Percentiles rank a stretch among this genome's conserved stretches.
These are phyloP conservation scores for Gasterosteus aculeatus DNA, from an alignment of 2,113 vertebrate species.

Conservation along the genomic window DNA sequence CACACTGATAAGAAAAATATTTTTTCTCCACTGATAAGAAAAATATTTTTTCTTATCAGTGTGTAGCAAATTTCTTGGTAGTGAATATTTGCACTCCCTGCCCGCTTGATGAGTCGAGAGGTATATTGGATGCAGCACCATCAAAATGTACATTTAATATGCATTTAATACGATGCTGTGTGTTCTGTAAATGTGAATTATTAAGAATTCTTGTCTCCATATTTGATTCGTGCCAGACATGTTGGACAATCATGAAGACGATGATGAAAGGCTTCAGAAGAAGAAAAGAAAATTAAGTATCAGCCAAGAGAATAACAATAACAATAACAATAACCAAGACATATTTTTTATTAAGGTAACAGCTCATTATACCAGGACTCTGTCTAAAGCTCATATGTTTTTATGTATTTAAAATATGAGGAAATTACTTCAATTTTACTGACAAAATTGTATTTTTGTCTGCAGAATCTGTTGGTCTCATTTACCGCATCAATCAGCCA, in stretches of 20 bases:
- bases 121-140: neutral
- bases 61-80: neutral
- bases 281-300: slow-evolving; percentile 91
- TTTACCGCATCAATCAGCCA: slow-evolving; percentile 93
- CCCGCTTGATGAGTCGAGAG: neutral
- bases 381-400: neutral
- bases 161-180: neutral
- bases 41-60: neutral
- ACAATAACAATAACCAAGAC: slow-evolving; percentile 90
- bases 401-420: neutral
- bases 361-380: neutral
- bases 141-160: neutral
- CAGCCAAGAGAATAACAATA: slow-evolving; percentile 89
- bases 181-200: neutral
- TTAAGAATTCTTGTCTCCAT: slow-evolving; percentile 18
- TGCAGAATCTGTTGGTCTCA: slow-evolving; percentile 90
- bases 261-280: slow-evolving; percentile 86
- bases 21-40: too few relatives aligned
- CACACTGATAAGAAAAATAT: too few relatives aligned
- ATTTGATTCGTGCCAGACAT: slow-evolving; percentile 81
- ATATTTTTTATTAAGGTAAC: slow-evolving; percentile 91
- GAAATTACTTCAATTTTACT: too few relatives aligned
- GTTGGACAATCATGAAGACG: slow-evolving; percentile 90
- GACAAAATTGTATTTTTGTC: slow-evolving; percentile 11
- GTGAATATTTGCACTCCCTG: neutral